phyloP scores from a whole-genome alignment of 2,888 invertebrate genomes.

The Tridacna gigas region DNA sequence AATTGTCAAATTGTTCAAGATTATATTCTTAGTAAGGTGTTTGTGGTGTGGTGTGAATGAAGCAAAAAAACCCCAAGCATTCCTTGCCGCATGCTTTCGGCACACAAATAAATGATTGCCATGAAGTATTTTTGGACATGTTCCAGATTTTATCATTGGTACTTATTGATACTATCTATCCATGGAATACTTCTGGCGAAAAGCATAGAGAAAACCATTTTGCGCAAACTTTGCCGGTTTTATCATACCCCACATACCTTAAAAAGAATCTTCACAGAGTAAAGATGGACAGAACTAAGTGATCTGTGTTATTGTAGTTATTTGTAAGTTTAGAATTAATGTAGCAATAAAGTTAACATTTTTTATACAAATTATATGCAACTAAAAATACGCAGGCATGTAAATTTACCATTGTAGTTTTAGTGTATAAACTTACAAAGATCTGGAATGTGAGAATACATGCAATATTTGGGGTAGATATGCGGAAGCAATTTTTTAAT shows the following conservation, averaged over 20 bases:
- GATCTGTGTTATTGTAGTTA: conserved; percentile 20
- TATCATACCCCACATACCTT: too few relatives aligned
- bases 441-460: neutral
- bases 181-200: neutral
- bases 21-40: too few relatives aligned
- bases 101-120: too few relatives aligned
- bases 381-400: conserved; percentile 27
- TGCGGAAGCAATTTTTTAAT: too few relatives aligned
- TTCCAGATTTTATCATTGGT: neutral
- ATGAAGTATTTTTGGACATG: neutral
- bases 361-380: conserved; percentile 21
- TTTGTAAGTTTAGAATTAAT: neutral
- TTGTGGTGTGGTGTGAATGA: too few relatives aligned
- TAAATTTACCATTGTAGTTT: conserved; percentile 30
- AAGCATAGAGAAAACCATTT: neutral
- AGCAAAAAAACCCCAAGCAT: too few relatives aligned
- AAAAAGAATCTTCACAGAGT: neutral
- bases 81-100: too few relatives aligned
- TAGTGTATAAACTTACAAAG: conserved; percentile 6
- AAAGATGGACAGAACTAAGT: conserved; percentile 8
- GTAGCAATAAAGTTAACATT: conserved; percentile 19
- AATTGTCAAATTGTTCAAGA: too few relatives aligned
- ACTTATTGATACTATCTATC: neutral
- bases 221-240: too few relatives aligned
- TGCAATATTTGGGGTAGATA: too few relatives aligned